phyloP scores from a whole-genome alignment of 2,888 invertebrate genomes.

The Ditula angustiorana region DNA sequence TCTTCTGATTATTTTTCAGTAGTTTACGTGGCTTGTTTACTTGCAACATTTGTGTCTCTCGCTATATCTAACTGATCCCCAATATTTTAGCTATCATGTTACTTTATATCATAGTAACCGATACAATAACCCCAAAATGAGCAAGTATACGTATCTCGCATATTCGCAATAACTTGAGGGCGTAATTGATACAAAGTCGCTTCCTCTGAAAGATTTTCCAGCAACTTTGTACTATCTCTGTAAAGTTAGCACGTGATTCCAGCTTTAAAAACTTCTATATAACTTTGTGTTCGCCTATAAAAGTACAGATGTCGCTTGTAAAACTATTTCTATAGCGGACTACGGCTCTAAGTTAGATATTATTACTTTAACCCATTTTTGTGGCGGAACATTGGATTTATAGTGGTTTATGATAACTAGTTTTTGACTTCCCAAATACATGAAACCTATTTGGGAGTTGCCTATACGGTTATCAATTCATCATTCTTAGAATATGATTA shows the following conservation, averaged over 20 bases:
- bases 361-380: conserved; percentile 7
- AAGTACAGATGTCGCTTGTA: conserved; percentile 37
- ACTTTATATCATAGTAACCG: too few species aligned
- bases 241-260: conserved; percentile 40
- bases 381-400: neutral
- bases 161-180: neutral
- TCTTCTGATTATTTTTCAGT: too few species aligned
- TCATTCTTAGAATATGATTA: too few species aligned
- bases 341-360: conserved; percentile 6
- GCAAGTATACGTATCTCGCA: neutral
- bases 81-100: too few species aligned
- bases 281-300: conserved; percentile 38
- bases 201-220: conserved; percentile 20
- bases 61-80: too few species aligned
- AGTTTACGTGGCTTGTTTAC: too few species aligned
- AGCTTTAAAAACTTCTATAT: conserved; percentile 38
- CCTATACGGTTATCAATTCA: too few species aligned
- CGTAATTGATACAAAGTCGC: conserved; percentile 34
- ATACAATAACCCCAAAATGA: too few species aligned
- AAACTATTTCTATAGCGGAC: conserved; percentile 30
- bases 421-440: neutral
- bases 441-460: too few species aligned
- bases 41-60: too few species aligned
- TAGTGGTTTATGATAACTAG: too few species aligned
- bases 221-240: conserved; percentile 32